Base-by-base conservation (phyloP, 2,888 invertebrate species). In the Osedax fenrisi region DNA sequence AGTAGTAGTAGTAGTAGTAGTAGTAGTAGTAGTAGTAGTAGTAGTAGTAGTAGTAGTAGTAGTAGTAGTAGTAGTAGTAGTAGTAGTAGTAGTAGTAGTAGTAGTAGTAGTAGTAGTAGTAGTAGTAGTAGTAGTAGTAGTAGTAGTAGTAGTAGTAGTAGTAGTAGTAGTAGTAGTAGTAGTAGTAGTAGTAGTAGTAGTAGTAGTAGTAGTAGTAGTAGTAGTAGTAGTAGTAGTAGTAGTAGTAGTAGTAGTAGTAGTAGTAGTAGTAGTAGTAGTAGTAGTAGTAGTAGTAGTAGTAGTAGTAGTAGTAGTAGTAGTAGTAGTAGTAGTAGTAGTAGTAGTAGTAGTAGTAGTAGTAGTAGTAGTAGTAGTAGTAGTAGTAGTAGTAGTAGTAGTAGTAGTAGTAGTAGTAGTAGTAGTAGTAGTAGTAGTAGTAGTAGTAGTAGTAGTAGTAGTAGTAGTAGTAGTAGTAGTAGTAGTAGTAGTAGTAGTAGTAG, bases 101-200 rank as follows among this genome's bases (percentile, higher is more conserved):
- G 67, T 67, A 67, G 67, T 67, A 67, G 67, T 67, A 67, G 67
- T 67, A 67, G 67, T 67, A 67, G 67, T 67, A 67, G 67, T 67
- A 67, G 2, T 67, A 67, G 67, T 67, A 67, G 67, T 1, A 67
- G 67, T 67, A 67, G 67, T 1, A 67, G 67, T 67, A 67, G 67
- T 67, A 67, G 67, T n/a, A 67, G 67, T 1, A 67, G 67, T 10
- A 67, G 67, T 21, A 67, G 67, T 67, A 67, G 67, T 21, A 67
- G 67, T 1, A 67, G 67, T 1, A 67, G 67, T 21, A 67, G 67
- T 1, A 67, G 67, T 1, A 67, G 2, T 25, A 1, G 67, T 21
- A 67, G 67, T 21, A 67, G 67, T 21, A 67, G 0, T 21, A 67
- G 1, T 21, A 67, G 67, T 67, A 67, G 67, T 67, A 67, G 67